Evolutionary conservation across 2,888 invertebrate genomes (phyloP), one percentile per base, ranked within the genome.

Genomic region (Adela reaumurella): DNA sequence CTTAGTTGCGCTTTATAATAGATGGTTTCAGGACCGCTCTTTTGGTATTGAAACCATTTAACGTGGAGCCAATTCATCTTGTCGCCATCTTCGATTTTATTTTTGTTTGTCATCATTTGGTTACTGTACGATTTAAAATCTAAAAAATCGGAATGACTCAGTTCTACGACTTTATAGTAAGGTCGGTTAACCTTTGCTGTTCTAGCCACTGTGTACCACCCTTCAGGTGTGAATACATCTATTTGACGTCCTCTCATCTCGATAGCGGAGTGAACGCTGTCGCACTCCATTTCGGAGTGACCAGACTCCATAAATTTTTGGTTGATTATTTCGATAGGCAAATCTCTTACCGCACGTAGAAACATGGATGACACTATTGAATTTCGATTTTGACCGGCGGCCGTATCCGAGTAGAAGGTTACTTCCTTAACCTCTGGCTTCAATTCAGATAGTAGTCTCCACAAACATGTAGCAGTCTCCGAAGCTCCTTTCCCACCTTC

Each of bases 221-320:
- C 43, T 5, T 54, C 54, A 18, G 55, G 55, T 1, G 51, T 53
- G 47, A 49, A 53, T 46, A 52, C 48, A 43, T 55, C 52, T 29
- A 55, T 46, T 52, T 52, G 50, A 20, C 45, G 51, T 1, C 51
- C 53, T 28, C 49, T 46, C 18, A 2, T 48, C 47, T 52, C 52
- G 41, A 54, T 54, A 29, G 46, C 46, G 24, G 52, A 52, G 46
- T 53, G 51, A 16, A 55, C 54, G 43, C 53, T 54, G 41, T 55
- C 50, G 29, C 51, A 55, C 46, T 53, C 52, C 52, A 52, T 53
- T 49, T 53, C 49, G 52, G 43, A 42, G 16, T 42, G 43, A 17
- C 43, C 43, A 42, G 43, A 42, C 43, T 17, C 51, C 50, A 53
- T 52, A 45, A 44, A 51, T 50, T 53, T 53, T 45, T 50, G 51